phyloP scores from a whole-genome alignment of 1,140 invertebrate genomes.

The Drosophila pectinifera region DNA sequence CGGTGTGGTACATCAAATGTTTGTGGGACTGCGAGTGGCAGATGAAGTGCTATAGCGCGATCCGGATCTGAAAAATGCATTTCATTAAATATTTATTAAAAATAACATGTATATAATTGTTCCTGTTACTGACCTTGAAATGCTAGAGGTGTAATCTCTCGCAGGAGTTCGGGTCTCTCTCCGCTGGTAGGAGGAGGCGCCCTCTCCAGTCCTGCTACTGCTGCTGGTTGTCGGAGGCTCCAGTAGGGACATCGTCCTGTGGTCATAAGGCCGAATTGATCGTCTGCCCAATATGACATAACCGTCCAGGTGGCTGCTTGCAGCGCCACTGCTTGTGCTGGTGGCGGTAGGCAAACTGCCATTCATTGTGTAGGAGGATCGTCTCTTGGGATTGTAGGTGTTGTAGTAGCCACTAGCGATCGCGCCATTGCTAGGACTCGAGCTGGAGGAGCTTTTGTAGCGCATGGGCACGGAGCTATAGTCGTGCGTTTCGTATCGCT shows the following conservation, averaged over 20 bases:
- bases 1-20: slow-evolving; percentile 85
- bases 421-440: slow-evolving; percentile 75
- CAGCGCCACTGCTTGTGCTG: slow-evolving; percentile 31
- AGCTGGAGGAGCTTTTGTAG: slow-evolving; percentile 74
- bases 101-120: background rate
- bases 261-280: slow-evolving; percentile 74
- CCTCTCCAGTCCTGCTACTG: slow-evolving; percentile 37
- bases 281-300: slow-evolving; percentile 82
- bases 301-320: slow-evolving; percentile 64
- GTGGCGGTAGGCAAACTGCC: slow-evolving; percentile 55
- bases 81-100: background rate
- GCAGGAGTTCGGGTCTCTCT: slow-evolving; percentile 68
- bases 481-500: slow-evolving; percentile 69
- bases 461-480: slow-evolving; percentile 72
- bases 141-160: slow-evolving; percentile 74
- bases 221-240: slow-evolving; percentile 60
- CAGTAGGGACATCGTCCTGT: slow-evolving; percentile 79
- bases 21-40: slow-evolving; percentile 80
- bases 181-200: slow-evolving; percentile 53
- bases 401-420: slow-evolving; percentile 70
- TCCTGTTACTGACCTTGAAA: slow-evolving; percentile 64
- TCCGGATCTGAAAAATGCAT: slow-evolving; percentile 59
- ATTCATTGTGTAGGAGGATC: slow-evolving; percentile 79
- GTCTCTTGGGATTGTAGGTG: slow-evolving; percentile 81
- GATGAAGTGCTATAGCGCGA: slow-evolving; percentile 80